A percentile compares a stretch with the other conserved stretches of the same genome.
Conservation (phyloP, 2,797 vertebrate species). For the Natrix natrix region DNA sequence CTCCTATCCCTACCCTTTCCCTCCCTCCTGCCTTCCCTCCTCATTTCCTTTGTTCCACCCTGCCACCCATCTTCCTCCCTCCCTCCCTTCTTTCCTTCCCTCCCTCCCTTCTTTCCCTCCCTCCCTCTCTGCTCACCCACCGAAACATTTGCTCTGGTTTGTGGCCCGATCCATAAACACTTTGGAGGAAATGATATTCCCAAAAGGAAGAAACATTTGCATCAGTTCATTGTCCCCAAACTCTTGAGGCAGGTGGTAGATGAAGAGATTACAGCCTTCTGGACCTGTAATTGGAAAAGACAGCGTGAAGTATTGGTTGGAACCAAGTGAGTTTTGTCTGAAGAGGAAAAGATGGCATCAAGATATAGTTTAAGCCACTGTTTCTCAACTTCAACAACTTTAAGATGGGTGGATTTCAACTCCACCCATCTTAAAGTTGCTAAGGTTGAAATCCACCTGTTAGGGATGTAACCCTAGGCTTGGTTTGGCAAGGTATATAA, state of each 20-base stretch:
- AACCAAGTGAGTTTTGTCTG: too few relatives aligned
- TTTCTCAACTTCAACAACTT: not conserved
- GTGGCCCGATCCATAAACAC: slow-evolving; percentile 99
- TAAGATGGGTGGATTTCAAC: not conserved
- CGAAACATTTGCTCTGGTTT: slow-evolving; percentile 99
- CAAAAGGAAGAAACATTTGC: slow-evolving; percentile 99
- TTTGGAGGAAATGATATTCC: slow-evolving; percentile 97
- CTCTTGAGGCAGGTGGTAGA: slow-evolving; percentile 99
- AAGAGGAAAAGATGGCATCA: not conserved
- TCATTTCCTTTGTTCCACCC: too few relatives aligned
- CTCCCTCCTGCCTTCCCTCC: too few relatives aligned
- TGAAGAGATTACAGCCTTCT: slow-evolving; percentile 99
- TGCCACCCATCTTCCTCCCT: too few relatives aligned
- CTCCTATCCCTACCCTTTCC: too few relatives aligned
- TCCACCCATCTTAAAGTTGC: too few relatives aligned
- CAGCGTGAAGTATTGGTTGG: not conserved
- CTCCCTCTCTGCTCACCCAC: slow-evolving; percentile 56
- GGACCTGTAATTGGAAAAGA: slow-evolving; percentile 80
- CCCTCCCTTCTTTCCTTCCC: too few relatives aligned
- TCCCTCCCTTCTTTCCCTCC: too few relatives aligned
- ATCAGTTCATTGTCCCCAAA: slow-evolving; percentile 98
- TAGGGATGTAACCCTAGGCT: too few relatives aligned
- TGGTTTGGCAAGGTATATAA: too few relatives aligned
- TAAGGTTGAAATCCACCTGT: too few relatives aligned
- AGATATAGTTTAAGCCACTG: not conserved